Evolutionary conservation across 2,888 invertebrate genomes (phyloP).

Genomic region (Keiferia lycopersicella): DNA sequence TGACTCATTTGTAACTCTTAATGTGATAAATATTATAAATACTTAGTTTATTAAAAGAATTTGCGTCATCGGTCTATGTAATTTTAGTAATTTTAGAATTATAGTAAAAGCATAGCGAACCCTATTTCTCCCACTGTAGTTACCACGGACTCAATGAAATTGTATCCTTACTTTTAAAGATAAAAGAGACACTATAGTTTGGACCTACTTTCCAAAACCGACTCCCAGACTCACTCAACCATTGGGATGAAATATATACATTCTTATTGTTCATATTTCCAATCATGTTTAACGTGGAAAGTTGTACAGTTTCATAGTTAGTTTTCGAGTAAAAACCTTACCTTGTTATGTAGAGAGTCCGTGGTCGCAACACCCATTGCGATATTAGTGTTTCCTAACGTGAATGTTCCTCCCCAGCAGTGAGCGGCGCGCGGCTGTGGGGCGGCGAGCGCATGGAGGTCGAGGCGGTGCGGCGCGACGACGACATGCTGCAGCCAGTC

Average conservation of each 20-base stretch:
- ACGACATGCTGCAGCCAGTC: constrained; percentile 89
- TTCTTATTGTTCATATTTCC: background rate
- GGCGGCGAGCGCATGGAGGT: constrained; percentile 88
- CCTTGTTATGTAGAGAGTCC: background rate
- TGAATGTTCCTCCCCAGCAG: constrained; percentile 40
- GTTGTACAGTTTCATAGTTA: too few species aligned
- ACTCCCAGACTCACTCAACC: too few species aligned
- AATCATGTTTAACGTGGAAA: background rate
- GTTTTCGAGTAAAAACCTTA: background rate
- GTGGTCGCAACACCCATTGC: background rate
- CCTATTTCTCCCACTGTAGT: background rate
- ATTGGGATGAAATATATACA: too few species aligned
- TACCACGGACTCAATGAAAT: background rate
- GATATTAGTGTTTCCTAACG: background rate
- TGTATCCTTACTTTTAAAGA: background rate
- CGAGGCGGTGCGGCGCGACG: constrained; percentile 68
- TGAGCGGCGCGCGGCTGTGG: constrained; percentile 58
- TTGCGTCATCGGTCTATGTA: background rate
- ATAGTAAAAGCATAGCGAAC: constrained; percentile 7
- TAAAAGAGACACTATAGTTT: too few species aligned
- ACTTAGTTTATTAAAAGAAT: too few species aligned
- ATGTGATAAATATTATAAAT: too few species aligned
- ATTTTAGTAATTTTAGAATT: too few species aligned
- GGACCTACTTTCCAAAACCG: too few species aligned
- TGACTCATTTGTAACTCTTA: too few species aligned